These are phyloP conservation scores for Acrobasis consociella DNA, from an alignment of 2,888 invertebrate genomes.

Conservation along the genomic window DNA sequence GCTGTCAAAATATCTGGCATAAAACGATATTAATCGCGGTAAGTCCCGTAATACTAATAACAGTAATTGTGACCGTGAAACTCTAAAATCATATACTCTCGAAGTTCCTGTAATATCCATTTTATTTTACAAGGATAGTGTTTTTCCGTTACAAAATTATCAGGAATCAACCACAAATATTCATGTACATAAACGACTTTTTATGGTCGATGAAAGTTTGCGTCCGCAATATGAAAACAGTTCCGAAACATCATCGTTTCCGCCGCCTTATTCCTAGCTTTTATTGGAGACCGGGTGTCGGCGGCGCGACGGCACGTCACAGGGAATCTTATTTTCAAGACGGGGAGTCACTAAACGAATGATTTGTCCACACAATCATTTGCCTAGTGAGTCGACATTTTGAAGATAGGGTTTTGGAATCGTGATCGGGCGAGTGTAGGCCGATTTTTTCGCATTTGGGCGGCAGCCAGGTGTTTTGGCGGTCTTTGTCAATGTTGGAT, in stretches of 20 bases:
- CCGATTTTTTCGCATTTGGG: constrained; percentile 69
- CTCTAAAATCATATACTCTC: too few species aligned
- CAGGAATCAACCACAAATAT: neutral
- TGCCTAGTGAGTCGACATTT: too few species aligned
- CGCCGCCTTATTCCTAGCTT: constrained; percentile 11
- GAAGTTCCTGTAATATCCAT: too few species aligned
- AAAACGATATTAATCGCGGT: too few species aligned
- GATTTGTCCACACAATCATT: too few species aligned
- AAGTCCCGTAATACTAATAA: too few species aligned
- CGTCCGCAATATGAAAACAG: neutral
- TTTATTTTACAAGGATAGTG: too few species aligned
- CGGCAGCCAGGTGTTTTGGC: constrained; percentile 73
- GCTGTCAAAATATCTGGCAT: too few species aligned
- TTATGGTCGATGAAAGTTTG: constrained; percentile 1
- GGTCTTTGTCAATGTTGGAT: constrained; percentile 82
- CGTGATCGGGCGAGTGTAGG: constrained; percentile 49
- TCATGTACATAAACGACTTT: neutral
- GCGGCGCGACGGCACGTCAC: constrained; percentile 42
- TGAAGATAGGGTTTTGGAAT: too few species aligned
- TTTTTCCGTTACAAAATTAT: too few species aligned
- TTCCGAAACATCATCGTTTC: constrained; percentile 16
- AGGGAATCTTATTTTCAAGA: neutral
- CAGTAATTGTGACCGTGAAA: too few species aligned
- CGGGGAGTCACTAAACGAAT: neutral
- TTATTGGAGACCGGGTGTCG: constrained; percentile 17